These are phyloP conservation scores for Prolemur simus DNA, from an alignment of 2,113 vertebrate genomes.

Conservation along the genomic window DNA sequence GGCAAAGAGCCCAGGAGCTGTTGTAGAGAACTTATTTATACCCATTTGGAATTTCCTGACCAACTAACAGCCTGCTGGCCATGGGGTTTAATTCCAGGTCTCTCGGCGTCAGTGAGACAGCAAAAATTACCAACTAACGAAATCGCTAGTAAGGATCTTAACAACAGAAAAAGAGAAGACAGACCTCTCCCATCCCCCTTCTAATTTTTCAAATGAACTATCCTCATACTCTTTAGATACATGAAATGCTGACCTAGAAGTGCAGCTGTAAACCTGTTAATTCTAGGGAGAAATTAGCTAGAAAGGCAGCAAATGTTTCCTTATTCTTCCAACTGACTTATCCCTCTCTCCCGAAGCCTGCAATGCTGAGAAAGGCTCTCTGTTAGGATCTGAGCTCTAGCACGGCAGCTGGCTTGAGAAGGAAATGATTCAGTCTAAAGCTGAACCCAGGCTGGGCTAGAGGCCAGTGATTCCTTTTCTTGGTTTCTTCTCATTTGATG, in stretches of 20 bases:
- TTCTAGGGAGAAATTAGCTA: neutral
- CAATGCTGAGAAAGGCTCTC: slow-evolving; percentile 60
- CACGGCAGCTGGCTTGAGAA: neutral
- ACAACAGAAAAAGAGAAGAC: neutral
- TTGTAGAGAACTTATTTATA: slow-evolving; percentile 86
- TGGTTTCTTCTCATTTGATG: slow-evolving; percentile 71
- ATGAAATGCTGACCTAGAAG: neutral
- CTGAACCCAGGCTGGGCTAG: neutral
- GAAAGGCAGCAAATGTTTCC: neutral
- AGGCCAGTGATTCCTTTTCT: neutral
- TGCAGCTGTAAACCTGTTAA: neutral
- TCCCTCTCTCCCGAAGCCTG: slow-evolving; percentile 14
- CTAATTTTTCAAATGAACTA: neutral
- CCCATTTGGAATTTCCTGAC: slow-evolving; percentile 95
- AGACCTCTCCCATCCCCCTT: neutral
- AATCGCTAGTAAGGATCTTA: slow-evolving; percentile 43
- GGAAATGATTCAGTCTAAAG: slow-evolving; percentile 47
- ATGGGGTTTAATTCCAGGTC: slow-evolving; percentile 75
- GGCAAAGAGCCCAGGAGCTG: slow-evolving; percentile 82
- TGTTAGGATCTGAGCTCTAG: slow-evolving; percentile 24
- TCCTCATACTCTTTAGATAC: neutral
- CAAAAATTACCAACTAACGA: neutral
- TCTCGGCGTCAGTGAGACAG: slow-evolving; percentile 63
- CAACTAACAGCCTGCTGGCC: slow-evolving; percentile 79
- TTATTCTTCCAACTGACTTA: neutral